Base-by-base conservation (phyloP, 2,888 invertebrate genomes). In the Xanthia togata region DNA sequence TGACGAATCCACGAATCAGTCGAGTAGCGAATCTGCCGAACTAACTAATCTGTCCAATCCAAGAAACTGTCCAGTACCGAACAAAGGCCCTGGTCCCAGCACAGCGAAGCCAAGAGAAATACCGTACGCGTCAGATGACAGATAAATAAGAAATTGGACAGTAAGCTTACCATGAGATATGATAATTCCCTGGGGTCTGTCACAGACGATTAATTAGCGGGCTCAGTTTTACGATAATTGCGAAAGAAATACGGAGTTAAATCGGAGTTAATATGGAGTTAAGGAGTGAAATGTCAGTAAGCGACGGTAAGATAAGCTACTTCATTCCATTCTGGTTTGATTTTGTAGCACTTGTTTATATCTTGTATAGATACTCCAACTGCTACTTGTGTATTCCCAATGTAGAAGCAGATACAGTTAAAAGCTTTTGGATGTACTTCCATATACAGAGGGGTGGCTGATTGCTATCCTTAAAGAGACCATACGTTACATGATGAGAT, bases 371-470 rank as follows among this genome's bases (percentile, higher is more conserved):
- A n/a, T n/a, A 31, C 31, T 31, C 31, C 31, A 17, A 14, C n/a
- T 38, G 26, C 5, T 47, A 23, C 62, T 53, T 35, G 6, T 50
- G 12, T 47, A 9, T 53, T 59, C 23, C 20, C 1, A 14, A 57
- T 31, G 59, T 59, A 35, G 8, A 68, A 57, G 11, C 35, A 76
- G 26, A 57, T 26, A 44, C 41, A 59, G 76, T 79, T 81, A 79
- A 84, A 82, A 84, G 79, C 65, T 64, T 87, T 87, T 76, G 57
- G 41, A 44, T 81, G 75, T 87, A 64, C 59, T 26, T 63, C 70
- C 41, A n/a, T 69, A 64, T 59, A 67, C n/a, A 68, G 65, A 44
- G 17, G 41, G 8, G 41, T 63, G 65, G 53, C 68, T 68, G 69
- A 84, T 76, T 35, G 26, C 41, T 53, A 67, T 76, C 70, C 60